phyloP scores from a whole-genome alignment of 2,888 invertebrate genomes.

The Cloeon dipterum region DNA sequence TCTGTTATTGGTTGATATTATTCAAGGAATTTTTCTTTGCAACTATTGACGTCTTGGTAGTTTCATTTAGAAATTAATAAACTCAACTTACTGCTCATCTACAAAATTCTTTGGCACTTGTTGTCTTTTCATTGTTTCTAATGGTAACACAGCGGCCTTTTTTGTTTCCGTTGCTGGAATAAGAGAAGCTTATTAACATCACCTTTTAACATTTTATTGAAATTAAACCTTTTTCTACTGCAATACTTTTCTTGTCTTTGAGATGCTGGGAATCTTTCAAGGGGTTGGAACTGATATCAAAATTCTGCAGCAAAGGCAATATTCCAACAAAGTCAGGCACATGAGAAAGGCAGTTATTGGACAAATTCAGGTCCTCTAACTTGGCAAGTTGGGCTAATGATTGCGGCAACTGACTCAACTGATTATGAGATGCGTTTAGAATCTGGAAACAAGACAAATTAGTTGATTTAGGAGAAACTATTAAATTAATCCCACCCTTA shows the following conservation, averaged over 20 bases:
- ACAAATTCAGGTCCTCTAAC: constrained; percentile 42
- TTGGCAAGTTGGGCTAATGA: constrained; percentile 35
- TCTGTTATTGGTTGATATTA: no score
- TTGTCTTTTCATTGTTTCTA: no score
- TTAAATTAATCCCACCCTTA: constrained; percentile 28
- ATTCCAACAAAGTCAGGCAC: constrained; percentile 38
- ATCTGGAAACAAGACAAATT: constrained; percentile 25
- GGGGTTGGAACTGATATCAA: constrained; percentile 25
- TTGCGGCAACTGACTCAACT: constrained; percentile 40
- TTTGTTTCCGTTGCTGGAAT: no score
- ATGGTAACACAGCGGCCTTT: no score
- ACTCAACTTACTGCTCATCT: constrained; percentile 26
- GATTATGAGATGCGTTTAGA: constrained; percentile 49
- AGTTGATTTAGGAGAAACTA: background rate
- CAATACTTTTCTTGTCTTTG: no score
- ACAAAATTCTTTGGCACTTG: no score
- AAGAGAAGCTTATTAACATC: no score
- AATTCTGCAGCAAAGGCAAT: constrained; percentile 30
- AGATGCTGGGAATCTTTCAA: constrained; percentile 6
- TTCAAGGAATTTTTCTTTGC: no score
- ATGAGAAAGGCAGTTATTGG: constrained; percentile 39
- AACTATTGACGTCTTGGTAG: no score
- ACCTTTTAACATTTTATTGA: no score
- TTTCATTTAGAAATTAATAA: no score
- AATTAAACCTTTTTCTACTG: background rate